Base-by-base conservation (phyloP, 2,797 vertebrate genomes). In the Odontamblyopus lacepedii region DNA sequence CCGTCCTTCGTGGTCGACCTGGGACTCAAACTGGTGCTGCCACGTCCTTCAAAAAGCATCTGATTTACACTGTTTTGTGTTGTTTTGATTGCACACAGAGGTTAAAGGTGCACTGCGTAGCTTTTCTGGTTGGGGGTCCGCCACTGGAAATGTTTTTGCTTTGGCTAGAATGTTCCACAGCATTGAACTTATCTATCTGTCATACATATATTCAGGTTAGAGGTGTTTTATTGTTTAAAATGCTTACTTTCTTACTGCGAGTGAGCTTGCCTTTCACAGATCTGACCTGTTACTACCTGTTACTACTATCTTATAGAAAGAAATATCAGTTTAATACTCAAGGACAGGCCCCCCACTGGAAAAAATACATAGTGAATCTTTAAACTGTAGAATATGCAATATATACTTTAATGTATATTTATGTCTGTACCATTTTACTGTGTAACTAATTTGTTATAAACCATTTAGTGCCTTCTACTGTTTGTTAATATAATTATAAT, bases 1-100 rank as follows among this genome's bases (percentile, higher is more conserved):
- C 97, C 97, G 1, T 89, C 96, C 67, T 94, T 89, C 74, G 79
- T 99, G 0, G 91, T 96, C 18, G 97, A 98, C 73, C 65, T 93
- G 3, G 91, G 83, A 5, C 91, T 98, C 67, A 92, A 88, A 78
- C 80, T 94, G 75, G 87, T 97, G 81, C 84, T 98, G 87, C 97
- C 97, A 62, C 94, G 93, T 69, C 97, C 96, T 1, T 93, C 91
- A 23, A 94, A 95, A 51, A 91, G 93, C 0, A 82, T 89, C 41
- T 97, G 91, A 72, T 70, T 12, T 4, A 73, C 59, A 16, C 6
- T 41, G 74, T 76, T 65, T 32, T 72, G 6, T 78, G 48, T 76
- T 44, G 72, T 65, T 73, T 74, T 77, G 72, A 77, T 68, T 18
- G 63, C 41, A 29, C 60, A 27, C 23, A 2, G 26, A 64, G 38